Base-by-base conservation (phyloP, 2,888 invertebrate species). In the Disparrhopalites patrizii region DNA sequence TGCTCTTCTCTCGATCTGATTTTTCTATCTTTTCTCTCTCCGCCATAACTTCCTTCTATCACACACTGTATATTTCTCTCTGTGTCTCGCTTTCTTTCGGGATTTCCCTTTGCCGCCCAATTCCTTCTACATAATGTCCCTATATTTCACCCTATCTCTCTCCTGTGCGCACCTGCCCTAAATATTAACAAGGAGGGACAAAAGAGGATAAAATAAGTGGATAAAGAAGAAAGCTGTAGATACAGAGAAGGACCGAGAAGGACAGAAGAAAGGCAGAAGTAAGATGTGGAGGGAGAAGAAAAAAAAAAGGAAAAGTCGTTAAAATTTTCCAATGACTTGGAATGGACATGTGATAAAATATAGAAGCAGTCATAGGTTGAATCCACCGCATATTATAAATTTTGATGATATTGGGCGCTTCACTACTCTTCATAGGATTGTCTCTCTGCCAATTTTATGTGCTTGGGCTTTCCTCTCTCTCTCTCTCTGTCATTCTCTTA, bases 371-470 rank as follows among this genome's bases (percentile, higher is more conserved):
- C 31, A 31, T 60, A 47, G 47, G 30, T 28, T 47, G 20, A 8
- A 60, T n/a, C 10, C 36, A 38, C 25, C 47, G 47, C 58, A 55
- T 68, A 67, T 63, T 67, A 68, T 68, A 68, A 68, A 68, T 68
- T 63, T 68, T 68, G 67, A 68, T 61, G 67, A 67, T 67, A 67
- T 67, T 64, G 63, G 47, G 31, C n/a, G 47, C 50, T 60, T 47
- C 60, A 60, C 47, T 38, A 33, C 38, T 18, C 8, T 8, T 15
- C 20, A 20, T n/a, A 60, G 60, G 60, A 51, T 65, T 68, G 65
- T 68, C 58, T 62, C 65, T 47, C 58, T 65, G 68, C 68, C 65
- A 68, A 65, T 68, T 68, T 65, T 62, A 68, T 62, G 57, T 33
- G 23, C n/a, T n/a, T n/a, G 31, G 10, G 50, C 60, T 52, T 52